Percentiles rank a stretch among this genome's conserved stretches.
Evolutionary conservation across 2,888 invertebrate species (phyloP).

Genomic region (Rhorus exstirpatorius): DNA sequence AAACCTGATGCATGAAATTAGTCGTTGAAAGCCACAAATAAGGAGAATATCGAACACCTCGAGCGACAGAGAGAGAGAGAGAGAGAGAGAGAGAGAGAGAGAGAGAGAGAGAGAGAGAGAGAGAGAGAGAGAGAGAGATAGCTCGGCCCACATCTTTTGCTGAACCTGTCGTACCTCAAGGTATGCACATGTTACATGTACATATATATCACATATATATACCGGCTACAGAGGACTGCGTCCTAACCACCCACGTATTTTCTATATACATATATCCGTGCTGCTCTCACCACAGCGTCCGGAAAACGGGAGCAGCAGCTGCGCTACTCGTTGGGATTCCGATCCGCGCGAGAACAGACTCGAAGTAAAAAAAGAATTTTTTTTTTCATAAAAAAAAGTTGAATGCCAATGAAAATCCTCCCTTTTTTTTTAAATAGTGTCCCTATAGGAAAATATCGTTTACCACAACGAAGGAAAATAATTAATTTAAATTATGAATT

Average conservation of each 20-base stretch:
- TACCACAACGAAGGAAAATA: too few species aligned
- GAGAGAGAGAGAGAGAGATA: conserved; percentile 27
- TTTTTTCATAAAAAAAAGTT: not conserved
- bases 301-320: conserved; percentile 61
- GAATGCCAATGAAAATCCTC: not conserved
- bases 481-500: too few species aligned
- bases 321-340: conserved; percentile 47
- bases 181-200: conserved; percentile 29
- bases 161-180: conserved; percentile 76
- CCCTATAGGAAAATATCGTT: too few species aligned
- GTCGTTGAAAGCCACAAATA: conserved; percentile 35
- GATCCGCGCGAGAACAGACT: conserved; percentile 23
- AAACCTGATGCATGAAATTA: not conserved
- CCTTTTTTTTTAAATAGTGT: too few species aligned
- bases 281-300: conserved; percentile 11
- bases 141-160: conserved; percentile 77
- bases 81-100: too few species aligned
- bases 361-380: too few species aligned
- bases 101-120: conserved; percentile 43
- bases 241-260: conserved; percentile 57
- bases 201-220: conserved; percentile 34
- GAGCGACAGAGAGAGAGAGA: too few species aligned
- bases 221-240: conserved; percentile 29
- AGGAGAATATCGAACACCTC: conserved; percentile 51
- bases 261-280: conserved; percentile 8